Evolutionary conservation across 1,140 invertebrate species (phyloP).

Genomic region (Atopsyche davidsoni): DNA sequence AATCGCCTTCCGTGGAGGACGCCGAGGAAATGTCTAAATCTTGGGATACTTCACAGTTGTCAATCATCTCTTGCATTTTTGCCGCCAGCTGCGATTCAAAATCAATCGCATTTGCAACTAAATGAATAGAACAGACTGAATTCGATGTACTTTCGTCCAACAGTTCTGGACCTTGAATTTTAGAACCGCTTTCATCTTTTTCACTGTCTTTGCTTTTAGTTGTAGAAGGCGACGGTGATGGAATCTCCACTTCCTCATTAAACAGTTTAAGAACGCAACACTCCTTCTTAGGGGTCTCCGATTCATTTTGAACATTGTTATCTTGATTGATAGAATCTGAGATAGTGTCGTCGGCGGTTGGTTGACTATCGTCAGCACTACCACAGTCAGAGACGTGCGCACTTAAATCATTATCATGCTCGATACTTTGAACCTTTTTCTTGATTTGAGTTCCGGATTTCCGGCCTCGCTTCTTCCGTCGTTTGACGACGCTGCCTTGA

Average conservation of each 20-base stretch:
- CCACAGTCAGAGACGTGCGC: neutral
- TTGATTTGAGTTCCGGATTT: too few relatives aligned
- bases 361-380: conserved; percentile 9
- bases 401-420: neutral
- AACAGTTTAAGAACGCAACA: too few relatives aligned
- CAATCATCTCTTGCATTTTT: conserved; percentile 39
- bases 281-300: too few relatives aligned
- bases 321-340: conserved; percentile 13
- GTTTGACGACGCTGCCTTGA: conserved; percentile 33
- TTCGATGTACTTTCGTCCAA: too few relatives aligned
- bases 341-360: conserved; percentile 5
- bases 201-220: neutral
- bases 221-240: neutral
- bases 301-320: too few relatives aligned
- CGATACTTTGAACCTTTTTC: conserved; percentile 17
- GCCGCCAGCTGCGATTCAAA: conserved; percentile 37
- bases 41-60: conserved; percentile 19
- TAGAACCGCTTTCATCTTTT: conserved; percentile 12
- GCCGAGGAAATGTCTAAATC: conserved; percentile 18
- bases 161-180: too few relatives aligned
- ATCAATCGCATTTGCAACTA: conserved; percentile 36
- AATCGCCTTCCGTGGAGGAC: conserved; percentile 36
- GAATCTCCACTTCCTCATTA: neutral
- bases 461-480: conserved; percentile 39
- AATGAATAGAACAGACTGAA: too few relatives aligned